Evolutionary conservation across 2,113 vertebrate genomes (phyloP).

Genomic region (Candoia aspera): DNA sequence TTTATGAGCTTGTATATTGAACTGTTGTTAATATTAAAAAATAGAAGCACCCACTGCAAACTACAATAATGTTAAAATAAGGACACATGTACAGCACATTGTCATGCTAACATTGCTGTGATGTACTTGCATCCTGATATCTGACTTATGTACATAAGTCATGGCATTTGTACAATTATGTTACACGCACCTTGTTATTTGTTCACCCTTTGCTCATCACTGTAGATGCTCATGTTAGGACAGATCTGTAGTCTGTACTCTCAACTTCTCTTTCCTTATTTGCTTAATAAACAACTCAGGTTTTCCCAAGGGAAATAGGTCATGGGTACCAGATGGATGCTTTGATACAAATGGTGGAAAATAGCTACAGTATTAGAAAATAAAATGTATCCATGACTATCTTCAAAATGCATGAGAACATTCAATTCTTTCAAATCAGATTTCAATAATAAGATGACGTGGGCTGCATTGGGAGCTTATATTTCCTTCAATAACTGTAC

Average conservation of each 20-base stretch:
- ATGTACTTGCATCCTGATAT: background rate
- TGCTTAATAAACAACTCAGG: background rate
- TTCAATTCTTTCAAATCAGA: background rate
- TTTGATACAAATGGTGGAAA: background rate
- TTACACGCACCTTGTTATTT: background rate
- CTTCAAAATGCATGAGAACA: background rate
- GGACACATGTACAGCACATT: background rate
- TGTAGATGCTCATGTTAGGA: background rate
- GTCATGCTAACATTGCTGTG: background rate
- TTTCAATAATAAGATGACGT: background rate
- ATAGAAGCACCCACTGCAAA: background rate
- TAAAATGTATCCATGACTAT: background rate
- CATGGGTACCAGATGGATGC: background rate
- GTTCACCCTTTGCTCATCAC: background rate
- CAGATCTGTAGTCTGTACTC: background rate
- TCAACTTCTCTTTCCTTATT: slow-evolving; percentile 42
- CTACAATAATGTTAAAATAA: background rate
- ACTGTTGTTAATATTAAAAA: slow-evolving; percentile 21
- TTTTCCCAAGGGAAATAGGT: slow-evolving; percentile 20
- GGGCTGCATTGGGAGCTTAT: background rate
- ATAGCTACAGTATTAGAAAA: background rate
- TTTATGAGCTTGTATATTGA: background rate
- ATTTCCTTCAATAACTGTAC: background rate
- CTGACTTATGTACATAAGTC: background rate
- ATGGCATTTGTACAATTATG: background rate